Evolutionary conservation across 2,113 vertebrate species (phyloP).

Genomic region (Cygnus atratus): DNA sequence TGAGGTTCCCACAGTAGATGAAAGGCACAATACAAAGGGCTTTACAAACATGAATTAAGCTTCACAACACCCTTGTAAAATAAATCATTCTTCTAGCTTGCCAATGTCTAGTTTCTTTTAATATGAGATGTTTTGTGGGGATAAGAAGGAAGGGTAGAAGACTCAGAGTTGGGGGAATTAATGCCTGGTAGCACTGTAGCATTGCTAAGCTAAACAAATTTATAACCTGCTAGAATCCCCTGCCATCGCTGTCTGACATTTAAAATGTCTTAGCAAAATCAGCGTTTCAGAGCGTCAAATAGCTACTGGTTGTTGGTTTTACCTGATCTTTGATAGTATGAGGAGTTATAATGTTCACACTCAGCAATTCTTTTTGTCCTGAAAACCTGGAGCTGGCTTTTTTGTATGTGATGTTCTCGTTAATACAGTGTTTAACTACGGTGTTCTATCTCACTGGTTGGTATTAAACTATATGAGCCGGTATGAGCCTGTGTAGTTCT

Average conservation of each 20-base stretch:
- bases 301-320: background rate
- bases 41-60: slow-evolving; percentile 57
- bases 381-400: background rate
- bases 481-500: background rate
- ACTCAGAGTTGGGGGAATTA: background rate
- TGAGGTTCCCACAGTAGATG: slow-evolving; percentile 46
- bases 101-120: background rate
- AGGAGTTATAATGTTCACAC: background rate
- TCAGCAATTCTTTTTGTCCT: background rate
- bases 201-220: background rate
- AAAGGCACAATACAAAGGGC: slow-evolving; percentile 41
- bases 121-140: background rate
- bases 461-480: background rate
- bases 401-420: background rate
- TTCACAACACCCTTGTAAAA: slow-evolving; percentile 42
- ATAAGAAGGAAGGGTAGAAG: background rate
- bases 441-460: background rate
- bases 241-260: background rate
- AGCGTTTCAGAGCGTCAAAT: background rate
- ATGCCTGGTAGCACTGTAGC: background rate
- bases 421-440: background rate
- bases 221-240: background rate
- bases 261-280: background rate
- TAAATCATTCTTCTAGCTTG: slow-evolving; percentile 22
- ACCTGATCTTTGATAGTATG: background rate